Conservation (phyloP, 2,888 invertebrate genomes). For the Pomacea canaliculata region DNA sequence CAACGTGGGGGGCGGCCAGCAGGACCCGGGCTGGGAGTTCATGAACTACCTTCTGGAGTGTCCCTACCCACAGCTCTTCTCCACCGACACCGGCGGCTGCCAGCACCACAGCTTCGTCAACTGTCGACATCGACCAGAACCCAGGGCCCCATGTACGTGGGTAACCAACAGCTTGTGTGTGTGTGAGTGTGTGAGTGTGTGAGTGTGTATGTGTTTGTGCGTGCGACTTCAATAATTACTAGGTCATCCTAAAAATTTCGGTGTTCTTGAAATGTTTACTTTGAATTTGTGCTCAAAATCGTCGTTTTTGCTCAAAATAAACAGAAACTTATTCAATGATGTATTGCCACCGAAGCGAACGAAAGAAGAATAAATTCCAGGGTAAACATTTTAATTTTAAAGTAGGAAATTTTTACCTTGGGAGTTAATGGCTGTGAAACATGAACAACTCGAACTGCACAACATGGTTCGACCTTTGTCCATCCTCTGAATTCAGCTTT, state of each 20-base stretch:
- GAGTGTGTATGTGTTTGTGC: background rate
- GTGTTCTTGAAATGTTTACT: too few species aligned
- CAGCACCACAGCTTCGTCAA: constrained; percentile 38
- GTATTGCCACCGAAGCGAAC: too few species aligned
- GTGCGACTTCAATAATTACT: background rate
- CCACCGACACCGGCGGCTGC: constrained; percentile 39
- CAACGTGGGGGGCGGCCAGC: constrained; percentile 14
- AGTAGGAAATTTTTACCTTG: too few species aligned
- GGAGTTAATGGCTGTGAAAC: too few species aligned
- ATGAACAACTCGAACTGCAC: too few species aligned
- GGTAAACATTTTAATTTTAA: too few species aligned
- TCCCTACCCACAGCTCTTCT: constrained; percentile 48
- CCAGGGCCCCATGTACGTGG: constrained; percentile 48
- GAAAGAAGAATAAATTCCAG: too few species aligned
- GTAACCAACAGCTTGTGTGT: background rate
- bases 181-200: background rate
- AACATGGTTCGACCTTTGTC: too few species aligned
- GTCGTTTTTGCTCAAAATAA: too few species aligned
- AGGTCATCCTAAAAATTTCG: background rate
- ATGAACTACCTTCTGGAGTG: constrained; percentile 48
- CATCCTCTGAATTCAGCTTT: too few species aligned
- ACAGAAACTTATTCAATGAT: too few species aligned
- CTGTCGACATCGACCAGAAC: constrained; percentile 44
- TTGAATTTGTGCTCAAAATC: too few species aligned
- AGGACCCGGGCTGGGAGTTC: constrained; percentile 25